Conservation (phyloP, 2,888 invertebrate genomes). For the Prosapia bicincta region DNA sequence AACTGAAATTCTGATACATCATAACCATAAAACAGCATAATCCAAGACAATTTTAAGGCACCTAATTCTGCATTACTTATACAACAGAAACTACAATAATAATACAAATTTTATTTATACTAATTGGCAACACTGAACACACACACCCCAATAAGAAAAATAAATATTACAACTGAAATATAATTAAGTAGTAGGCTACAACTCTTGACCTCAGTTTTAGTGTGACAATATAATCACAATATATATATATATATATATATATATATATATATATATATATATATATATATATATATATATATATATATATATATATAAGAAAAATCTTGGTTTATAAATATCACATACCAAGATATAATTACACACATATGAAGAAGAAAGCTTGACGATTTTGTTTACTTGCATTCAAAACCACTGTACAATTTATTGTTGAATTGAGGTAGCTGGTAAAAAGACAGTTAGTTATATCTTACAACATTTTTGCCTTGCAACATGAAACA, state of each 20-base stretch:
- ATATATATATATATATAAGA: neutral
- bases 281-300: no score
- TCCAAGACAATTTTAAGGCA: no score
- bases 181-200: neutral
- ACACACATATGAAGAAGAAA: neutral
- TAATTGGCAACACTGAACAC: conserved; percentile 2
- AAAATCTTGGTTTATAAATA: neutral
- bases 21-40: no score
- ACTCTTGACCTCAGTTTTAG: neutral
- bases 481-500: no score
- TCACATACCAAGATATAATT: neutral
- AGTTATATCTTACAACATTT: no score
- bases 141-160: neutral
- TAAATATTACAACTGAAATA: neutral
- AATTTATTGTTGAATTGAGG: neutral
- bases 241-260: neutral
- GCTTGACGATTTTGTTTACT: neutral
- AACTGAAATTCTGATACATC: no score
- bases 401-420: neutral
- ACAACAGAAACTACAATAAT: neutral
- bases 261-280: neutral
- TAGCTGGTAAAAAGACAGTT: neutral
- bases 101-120: neutral
- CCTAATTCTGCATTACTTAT: neutral
- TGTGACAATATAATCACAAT: neutral